Evolutionary conservation across 2,113 vertebrate genomes (phyloP), one percentile per base, ranked within the genome.

Genomic region (Dicaeum eximium): DNA sequence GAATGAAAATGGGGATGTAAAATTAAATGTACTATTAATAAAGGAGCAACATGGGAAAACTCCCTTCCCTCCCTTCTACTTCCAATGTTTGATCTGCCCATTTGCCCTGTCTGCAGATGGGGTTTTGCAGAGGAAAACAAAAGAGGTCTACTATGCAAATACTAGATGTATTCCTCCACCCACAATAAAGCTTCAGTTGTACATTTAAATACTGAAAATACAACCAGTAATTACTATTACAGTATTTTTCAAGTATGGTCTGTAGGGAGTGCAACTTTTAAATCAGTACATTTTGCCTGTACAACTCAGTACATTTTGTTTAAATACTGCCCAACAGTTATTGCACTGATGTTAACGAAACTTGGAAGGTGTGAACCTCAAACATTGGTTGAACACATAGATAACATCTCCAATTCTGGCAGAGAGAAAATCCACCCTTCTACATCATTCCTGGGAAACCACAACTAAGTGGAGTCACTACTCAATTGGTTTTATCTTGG

Each of bases 381-480:
- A n/a, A n/a, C 1, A 3, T 1, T 40, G 14, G 11, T 21, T 3
- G 1, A 90, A 57, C 37, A 42, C 0, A 1, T 0, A 48, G 25
- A 69, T 3, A 45, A 23, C 21, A 70, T 22, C 58, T 61, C 54
- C 25, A 12, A 6, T 78, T 44, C 70, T 51, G 40, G 11, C 9
- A 23, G 5, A 48, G 33, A 67, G 19, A 45, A 10, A 60, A 38
- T 23, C 40, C 22, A 25, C 2, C 30, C 20, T 37, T 42, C 38
- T 53, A 13, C 28, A 77, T 38, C 27, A n/a, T 12, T 81, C 20
- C 30, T 47, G 47, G 73, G 51, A 89, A 93, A 67, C 4, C 15
- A 62, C 33, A 45, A n/a, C n/a, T 35, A n/a, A n/a, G 50, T 3
- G 25, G 4, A 73, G 35, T 58, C 44, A 21, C 28, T 60, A 20